Evolutionary conservation across 2,113 vertebrate species (phyloP).

Genomic region (Gymnogyps californianus): DNA sequence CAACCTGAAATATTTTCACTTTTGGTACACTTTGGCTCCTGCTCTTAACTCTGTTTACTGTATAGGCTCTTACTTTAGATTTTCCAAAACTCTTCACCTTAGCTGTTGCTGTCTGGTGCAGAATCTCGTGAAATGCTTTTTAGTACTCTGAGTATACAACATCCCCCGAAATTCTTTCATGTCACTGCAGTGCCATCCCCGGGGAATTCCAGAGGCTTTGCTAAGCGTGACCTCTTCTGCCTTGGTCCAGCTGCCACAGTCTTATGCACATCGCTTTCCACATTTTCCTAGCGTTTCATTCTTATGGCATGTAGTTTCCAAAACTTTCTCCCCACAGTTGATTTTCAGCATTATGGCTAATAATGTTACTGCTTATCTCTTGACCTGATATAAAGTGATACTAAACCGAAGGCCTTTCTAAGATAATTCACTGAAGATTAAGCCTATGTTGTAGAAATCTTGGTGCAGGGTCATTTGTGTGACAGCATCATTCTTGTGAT

Average conservation of each 20-base stretch:
- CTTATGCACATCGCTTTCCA: neutral
- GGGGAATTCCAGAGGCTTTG: slow-evolving; percentile 40
- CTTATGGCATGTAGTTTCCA: neutral
- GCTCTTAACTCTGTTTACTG: neutral
- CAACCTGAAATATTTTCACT: neutral
- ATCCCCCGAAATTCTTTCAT: neutral
- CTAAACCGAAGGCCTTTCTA: neutral
- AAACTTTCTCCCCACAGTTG: neutral
- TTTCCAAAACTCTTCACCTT: neutral
- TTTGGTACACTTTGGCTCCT: neutral
- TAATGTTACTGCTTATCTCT: neutral
- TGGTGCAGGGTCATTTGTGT: neutral
- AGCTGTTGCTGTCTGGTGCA: neutral
- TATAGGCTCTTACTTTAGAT: neutral
- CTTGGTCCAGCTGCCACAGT: neutral
- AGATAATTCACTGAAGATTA: neutral
- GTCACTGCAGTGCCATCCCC: neutral
- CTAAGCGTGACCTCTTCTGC: slow-evolving; percentile 9
- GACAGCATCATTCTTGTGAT: neutral
- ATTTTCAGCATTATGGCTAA: neutral
- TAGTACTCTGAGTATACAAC: neutral
- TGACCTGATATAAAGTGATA: neutral
- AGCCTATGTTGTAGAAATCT: neutral
- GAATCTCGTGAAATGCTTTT: neutral
- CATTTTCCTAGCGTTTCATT: neutral